A percentile compares a stretch with the other conserved stretches of the same genome.
phyloP scores from a whole-genome alignment of 2,888 invertebrate genomes.

The Mesorhabditis belari region DNA sequence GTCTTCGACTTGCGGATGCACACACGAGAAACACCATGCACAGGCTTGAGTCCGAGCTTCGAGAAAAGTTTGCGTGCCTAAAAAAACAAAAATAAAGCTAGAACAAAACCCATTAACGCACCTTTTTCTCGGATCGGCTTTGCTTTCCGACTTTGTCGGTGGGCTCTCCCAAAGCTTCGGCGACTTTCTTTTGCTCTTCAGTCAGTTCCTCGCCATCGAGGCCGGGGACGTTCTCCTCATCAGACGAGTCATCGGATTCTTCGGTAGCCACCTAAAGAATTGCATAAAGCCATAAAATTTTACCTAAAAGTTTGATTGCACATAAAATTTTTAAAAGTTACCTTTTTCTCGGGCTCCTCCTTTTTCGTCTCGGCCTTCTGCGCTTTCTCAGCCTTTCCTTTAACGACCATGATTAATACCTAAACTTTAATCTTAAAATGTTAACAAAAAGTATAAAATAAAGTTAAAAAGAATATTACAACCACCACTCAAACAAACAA shows the following conservation, averaged over 20 bases:
- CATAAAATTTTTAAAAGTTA: too few relatives aligned
- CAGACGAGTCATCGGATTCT: slow-evolving; percentile 20
- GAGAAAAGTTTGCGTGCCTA: slow-evolving; percentile 92
- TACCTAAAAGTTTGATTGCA: too few relatives aligned
- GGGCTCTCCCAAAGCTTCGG: slow-evolving; percentile 49
- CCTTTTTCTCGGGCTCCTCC: too few relatives aligned
- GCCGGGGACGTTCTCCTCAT: slow-evolving; percentile 32
- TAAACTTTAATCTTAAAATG: too few relatives aligned
- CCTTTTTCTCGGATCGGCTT: slow-evolving; percentile 92
- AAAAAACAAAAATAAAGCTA: neutral
- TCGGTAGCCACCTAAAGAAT: too few relatives aligned
- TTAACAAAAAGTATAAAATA: too few relatives aligned
- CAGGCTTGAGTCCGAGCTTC: slow-evolving; percentile 88
- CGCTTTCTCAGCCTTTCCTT: too few relatives aligned
- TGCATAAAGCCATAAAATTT: too few relatives aligned
- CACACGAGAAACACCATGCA: slow-evolving; percentile 79
- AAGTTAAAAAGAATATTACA: too few relatives aligned
- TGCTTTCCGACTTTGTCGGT: slow-evolving; percentile 68
- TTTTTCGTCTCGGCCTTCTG: too few relatives aligned
- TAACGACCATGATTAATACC: too few relatives aligned
- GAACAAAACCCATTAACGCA: slow-evolving; percentile 2
- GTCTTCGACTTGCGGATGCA: slow-evolving; percentile 97
- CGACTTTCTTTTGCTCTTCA: slow-evolving; percentile 45
- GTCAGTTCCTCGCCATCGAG: slow-evolving; percentile 34
- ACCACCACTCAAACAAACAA: too few relatives aligned